Conservation (phyloP, 2,888 invertebrate species). For the Scaptomyza cyrtandrae region DNA sequence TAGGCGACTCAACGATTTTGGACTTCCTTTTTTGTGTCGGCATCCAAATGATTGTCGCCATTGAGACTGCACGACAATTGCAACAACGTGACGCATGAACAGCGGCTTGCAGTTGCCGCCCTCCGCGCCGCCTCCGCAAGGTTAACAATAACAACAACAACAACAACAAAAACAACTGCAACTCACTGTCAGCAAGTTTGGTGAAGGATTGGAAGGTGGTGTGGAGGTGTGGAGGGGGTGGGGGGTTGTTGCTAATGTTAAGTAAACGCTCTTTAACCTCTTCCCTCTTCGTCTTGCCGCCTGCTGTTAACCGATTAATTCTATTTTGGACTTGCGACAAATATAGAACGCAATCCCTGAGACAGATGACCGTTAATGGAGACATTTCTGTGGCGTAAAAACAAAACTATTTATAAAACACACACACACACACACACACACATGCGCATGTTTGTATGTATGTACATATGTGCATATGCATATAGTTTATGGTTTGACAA, state of each 20-base stretch:
- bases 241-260: neutral
- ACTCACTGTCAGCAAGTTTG: slow-evolving; percentile 7
- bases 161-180: slow-evolving; percentile 18
- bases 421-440: too few relatives aligned
- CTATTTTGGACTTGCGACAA: slow-evolving; percentile 45
- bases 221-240: neutral
- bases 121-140: slow-evolving; percentile 19
- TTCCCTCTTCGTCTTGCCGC: neutral
- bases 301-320: slow-evolving; percentile 6
- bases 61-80: slow-evolving; percentile 60
- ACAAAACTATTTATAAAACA: slow-evolving; percentile 32
- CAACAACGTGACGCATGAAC: slow-evolving; percentile 56
- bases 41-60: slow-evolving; percentile 55
- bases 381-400: slow-evolving; percentile 25
- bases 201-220: too few relatives aligned
- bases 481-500: slow-evolving; percentile 19
- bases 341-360: slow-evolving; percentile 42
- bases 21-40: slow-evolving; percentile 59
- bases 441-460: too few relatives aligned
- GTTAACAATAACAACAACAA: slow-evolving; percentile 9
- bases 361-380: slow-evolving; percentile 48
- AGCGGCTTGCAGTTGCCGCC: slow-evolving; percentile 17
- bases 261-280: slow-evolving; percentile 49
- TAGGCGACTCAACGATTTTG: slow-evolving; percentile 54
- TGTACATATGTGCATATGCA: neutral